phyloP scores from a whole-genome alignment of 2,888 invertebrate genomes.

The Danaus chrysippus region DNA sequence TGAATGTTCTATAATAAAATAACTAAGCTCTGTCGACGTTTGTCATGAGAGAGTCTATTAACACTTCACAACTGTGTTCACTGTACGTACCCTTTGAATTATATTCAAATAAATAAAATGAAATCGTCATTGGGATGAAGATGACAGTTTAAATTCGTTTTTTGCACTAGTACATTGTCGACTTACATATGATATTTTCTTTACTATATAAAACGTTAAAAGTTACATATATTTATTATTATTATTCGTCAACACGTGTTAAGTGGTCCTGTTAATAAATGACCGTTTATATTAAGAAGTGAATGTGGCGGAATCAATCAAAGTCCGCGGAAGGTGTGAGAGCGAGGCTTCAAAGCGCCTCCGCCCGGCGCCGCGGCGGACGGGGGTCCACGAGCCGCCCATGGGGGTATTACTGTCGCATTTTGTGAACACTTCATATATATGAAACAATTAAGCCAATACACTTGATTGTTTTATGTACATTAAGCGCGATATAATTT shows the following conservation, averaged over 20 bases:
- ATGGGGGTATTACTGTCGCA: no score
- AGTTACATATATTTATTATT: no score
- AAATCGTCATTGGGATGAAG: no score
- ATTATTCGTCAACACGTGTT: no score
- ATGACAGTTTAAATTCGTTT: no score
- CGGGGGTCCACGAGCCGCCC: no score
- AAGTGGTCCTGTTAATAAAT: constrained; percentile 5
- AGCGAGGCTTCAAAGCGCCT: constrained; percentile 42
- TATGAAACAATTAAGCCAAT: no score
- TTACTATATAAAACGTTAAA: no score
- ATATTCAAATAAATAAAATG: neutral
- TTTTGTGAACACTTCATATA: no score
- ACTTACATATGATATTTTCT: no score
- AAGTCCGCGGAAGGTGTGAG: constrained; percentile 41
- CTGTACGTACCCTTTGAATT: neutral
- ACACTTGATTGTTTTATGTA: no score
- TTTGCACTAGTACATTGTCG: no score
- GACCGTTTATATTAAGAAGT: constrained; percentile 34
- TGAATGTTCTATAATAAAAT: constrained; percentile 5
- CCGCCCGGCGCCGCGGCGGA: constrained; percentile 33
- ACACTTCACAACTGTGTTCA: neutral
- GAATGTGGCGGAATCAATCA: constrained; percentile 44
- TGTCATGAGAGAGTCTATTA: constrained; percentile 1
- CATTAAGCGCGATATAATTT: neutral
- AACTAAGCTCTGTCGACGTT: neutral